Conservation (phyloP, 1,140 invertebrate species). For the Brachionus calyciflorus region DNA sequence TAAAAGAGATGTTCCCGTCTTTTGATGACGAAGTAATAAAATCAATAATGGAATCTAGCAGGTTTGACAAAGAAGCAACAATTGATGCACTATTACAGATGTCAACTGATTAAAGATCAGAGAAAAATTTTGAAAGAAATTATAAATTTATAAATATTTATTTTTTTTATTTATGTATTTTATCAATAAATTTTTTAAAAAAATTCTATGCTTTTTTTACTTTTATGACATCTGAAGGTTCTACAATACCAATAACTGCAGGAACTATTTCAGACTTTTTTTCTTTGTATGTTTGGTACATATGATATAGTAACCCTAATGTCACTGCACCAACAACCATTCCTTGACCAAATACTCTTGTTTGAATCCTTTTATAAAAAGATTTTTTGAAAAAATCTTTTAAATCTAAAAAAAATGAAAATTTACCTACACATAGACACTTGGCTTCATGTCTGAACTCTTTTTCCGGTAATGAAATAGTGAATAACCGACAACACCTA, state of each 20-base stretch:
- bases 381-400: neutral
- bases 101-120: constrained; percentile 49
- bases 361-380: constrained; percentile 9
- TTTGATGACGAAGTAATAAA: constrained; percentile 86
- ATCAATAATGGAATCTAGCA: constrained; percentile 81
- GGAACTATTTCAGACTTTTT: neutral
- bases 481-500: constrained; percentile 13
- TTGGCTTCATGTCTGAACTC: neutral
- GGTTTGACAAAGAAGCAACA: constrained; percentile 82
- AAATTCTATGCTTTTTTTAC: neutral
- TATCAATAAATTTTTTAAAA: too few relatives aligned
- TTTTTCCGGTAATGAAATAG: constrained; percentile 3
- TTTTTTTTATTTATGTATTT: too few relatives aligned
- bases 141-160: too few relatives aligned
- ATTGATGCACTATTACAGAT: constrained; percentile 87
- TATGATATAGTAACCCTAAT: neutral
- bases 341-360: constrained; percentile 24
- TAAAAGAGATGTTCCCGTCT: constrained; percentile 92
- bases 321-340: constrained; percentile 19
- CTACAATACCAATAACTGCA: neutral
- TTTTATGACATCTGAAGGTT: neutral
- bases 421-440: constrained; percentile 5
- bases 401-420: neutral
- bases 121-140: too few relatives aligned
- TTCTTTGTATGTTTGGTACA: neutral